phyloP scores from a whole-genome alignment of 2,888 invertebrate genomes.

The Leptinotarsa juncta region DNA sequence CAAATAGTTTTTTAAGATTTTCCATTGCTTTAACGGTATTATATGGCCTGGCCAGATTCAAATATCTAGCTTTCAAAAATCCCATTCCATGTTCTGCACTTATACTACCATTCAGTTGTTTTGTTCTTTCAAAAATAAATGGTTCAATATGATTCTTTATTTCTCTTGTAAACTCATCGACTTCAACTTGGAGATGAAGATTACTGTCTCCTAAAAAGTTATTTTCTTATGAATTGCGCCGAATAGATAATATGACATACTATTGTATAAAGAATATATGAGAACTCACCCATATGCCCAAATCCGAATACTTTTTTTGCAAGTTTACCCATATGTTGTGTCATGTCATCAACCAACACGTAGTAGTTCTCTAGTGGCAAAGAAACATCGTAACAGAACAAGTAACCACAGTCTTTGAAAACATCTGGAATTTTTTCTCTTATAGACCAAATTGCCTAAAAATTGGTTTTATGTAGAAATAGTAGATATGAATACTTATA shows the following conservation, averaged over 20 bases:
- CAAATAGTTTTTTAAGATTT: slow-evolving; percentile 83
- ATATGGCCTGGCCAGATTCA: slow-evolving; percentile 80
- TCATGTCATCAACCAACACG: slow-evolving; percentile 78
- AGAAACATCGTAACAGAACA: slow-evolving; percentile 93
- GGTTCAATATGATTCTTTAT: slow-evolving; percentile 80
- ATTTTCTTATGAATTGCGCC: not conserved
- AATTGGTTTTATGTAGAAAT: not conserved
- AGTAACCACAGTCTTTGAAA: slow-evolving; percentile 77
- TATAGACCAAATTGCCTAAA: slow-evolving; percentile 82
- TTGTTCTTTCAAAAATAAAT: slow-evolving; percentile 87
- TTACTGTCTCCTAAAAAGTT: slow-evolving; percentile 85
- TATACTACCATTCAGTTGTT: slow-evolving; percentile 83
- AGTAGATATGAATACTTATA: too few species aligned
- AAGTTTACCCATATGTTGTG: slow-evolving; percentile 72
- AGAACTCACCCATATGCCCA: slow-evolving; percentile 86
- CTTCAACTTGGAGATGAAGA: slow-evolving; percentile 89
- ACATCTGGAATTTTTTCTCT: slow-evolving; percentile 86
- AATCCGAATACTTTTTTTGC: slow-evolving; percentile 82
- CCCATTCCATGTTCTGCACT: slow-evolving; percentile 98
- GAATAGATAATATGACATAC: too few species aligned
- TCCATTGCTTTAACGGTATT: slow-evolving; percentile 83
- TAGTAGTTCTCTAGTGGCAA: slow-evolving; percentile 86
- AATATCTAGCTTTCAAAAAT: slow-evolving; percentile 83
- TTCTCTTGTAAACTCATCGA: slow-evolving; percentile 68
- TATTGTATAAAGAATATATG: not conserved